Evolutionary conservation across 1,140 invertebrate genomes (phyloP), one percentile per base, ranked within the genome.

Genomic region (Brachionus rotundiformis): DNA sequence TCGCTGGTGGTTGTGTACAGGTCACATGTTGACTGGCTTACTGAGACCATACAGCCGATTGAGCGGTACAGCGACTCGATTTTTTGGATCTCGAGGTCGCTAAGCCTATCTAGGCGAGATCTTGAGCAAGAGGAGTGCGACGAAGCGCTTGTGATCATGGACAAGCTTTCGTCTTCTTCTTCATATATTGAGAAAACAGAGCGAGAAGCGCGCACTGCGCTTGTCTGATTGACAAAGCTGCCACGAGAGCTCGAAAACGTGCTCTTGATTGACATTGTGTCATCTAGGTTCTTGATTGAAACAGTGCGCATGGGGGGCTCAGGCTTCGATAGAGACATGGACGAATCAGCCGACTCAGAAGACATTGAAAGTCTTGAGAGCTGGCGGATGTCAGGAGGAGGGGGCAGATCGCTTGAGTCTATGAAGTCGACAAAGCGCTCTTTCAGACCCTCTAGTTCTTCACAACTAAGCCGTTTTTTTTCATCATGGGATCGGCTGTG

Each of bases 111-210:
- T 13, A 73, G 36, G 6, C 19, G 29, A 0, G 10, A 5, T 33
- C 19, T 39, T 19, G 63, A 68, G n/a, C 5, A 33, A 0, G 68
- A 73, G 0, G 39, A 73, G 16, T 4, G 11, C 19, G 39, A 73
- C 29, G 31, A 71, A 36, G 65, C 36, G 61, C 29, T 31, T 23
- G 63, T 68, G 29, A 31, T 31, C 16, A 33, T 36, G 13, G 63
- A 68, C 31, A 6, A 33, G 16, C 19, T 36, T 25, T 41, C 36
- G 23, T 73, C 68, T 1, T 73, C 36, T 27, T 73, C 68, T 73
- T 73, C 68, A 19, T 73, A 73, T 1, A 73, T 73, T 2, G 68
- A 73, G 25, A 73, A 73, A 44, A 73, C 68, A 11, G 68, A 73
- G 23, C 68, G 68, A 11, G 36, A 29, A 10, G 33, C 3, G 7